Evolutionary conservation across 2,888 invertebrate species (phyloP), one percentile per base, ranked within the genome.

Genomic region (Agrenia bidenticulata): DNA sequence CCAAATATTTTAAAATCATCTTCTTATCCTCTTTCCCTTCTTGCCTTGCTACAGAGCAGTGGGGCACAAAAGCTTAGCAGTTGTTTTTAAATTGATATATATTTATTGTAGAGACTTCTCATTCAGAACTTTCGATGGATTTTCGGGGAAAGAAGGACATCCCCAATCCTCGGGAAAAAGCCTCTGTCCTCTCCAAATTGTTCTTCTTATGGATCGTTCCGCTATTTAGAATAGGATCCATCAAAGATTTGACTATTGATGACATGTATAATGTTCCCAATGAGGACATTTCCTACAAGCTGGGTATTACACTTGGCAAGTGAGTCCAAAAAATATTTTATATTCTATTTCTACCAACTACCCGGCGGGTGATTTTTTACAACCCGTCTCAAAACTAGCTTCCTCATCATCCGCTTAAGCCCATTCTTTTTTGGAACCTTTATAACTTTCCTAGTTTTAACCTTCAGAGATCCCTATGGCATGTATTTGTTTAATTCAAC

Each of bases 231-330:
- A 86, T 86, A 77, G 92, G 92, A 0, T 86, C 86, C 76, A 84
- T 83, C 64, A 87, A 89, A 77, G 86, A 87, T 55, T 79, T 93
- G 57, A 88, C 88, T 73, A 84, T 87, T 57, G 82, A 85, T 32
- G 93, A 94, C 80, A 82, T 94, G 58, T 88, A 88, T 77, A 86
- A 87, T 76, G 86, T 90, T 0, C 82, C 88, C 59, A 82, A 81
- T 41, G 82, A 82, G 24, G 92, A 91, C 79, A 83, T 84, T 77
- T 92, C 92, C 17, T 83, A 83, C 76, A 53, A 78, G 24, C 82
- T 88, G 17, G 89, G 89, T 15, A 86, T 88, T 77, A 80, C 82
- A 78, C 80, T 90, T 72, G 88, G 89, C 82, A 82, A 80, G 86
- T 87, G 77, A 80, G 83, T 80, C 73, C 45, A 24, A 57, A 17